Conservation (phyloP, 2,888 invertebrate species). For the Hyles lineata region DNA sequence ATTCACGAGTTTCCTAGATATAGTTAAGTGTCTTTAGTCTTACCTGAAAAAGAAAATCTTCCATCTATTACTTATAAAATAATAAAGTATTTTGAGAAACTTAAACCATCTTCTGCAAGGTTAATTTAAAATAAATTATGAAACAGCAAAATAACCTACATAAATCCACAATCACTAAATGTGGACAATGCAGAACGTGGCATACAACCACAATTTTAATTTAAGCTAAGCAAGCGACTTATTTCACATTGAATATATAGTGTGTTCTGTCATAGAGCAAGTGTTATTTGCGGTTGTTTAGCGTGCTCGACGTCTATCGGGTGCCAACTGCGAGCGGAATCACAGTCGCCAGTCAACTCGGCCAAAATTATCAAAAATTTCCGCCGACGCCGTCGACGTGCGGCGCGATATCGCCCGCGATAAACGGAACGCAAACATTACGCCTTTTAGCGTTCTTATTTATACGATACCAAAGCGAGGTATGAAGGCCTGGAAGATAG, state of each 20-base stretch:
- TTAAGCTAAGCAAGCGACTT: neutral
- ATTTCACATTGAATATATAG: neutral
- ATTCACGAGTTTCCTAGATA: neutral
- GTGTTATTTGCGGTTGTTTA: constrained; percentile 38
- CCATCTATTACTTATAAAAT: too few relatives aligned
- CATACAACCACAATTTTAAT: neutral
- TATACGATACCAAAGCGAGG: constrained; percentile 24
- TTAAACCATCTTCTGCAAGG: too few relatives aligned
- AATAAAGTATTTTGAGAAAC: too few relatives aligned
- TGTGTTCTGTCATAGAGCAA: neutral
- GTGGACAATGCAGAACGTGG: neutral
- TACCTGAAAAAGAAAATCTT: too few relatives aligned
- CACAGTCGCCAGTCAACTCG: constrained; percentile 43
- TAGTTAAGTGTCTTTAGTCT: too few relatives aligned
- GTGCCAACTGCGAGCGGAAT: constrained; percentile 22
- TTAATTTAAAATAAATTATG: too few relatives aligned
- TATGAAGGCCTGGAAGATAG: neutral
- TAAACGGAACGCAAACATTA: constrained; percentile 69
- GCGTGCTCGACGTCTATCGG: constrained; percentile 30
- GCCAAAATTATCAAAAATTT: constrained; percentile 68
- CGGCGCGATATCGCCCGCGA: constrained; percentile 54
- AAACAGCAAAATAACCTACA: too few relatives aligned
- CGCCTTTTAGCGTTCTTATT: constrained; percentile 37
- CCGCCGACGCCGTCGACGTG: constrained; percentile 52
- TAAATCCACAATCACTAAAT: too few relatives aligned